Base-by-base conservation (phyloP, 2,888 invertebrate species). In the Hartigia nigra region DNA sequence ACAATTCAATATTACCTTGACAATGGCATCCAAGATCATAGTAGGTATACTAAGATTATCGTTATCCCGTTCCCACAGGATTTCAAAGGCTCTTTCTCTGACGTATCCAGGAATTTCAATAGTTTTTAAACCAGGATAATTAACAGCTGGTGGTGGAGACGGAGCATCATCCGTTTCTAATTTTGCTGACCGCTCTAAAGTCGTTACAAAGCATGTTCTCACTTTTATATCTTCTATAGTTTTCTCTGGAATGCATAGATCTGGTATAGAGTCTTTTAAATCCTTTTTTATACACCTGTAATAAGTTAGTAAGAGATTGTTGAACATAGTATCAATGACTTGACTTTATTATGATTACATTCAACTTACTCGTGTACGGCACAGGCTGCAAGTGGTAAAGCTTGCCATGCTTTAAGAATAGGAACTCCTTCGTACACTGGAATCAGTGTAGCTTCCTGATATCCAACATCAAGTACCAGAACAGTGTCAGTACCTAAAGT, bases 381-480 rank as follows among this genome's bases (percentile, higher is more conserved):
- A 89, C 94, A 93, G 31, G 96, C 95, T 14, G 95, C 98, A 70
- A 97, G 93, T 72, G 97, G 96, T 86, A 96, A 94, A 74, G 96
- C 94, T 92, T 98, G 96, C 93, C 97, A 95, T 3, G 97, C 96
- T 87, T 95, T 95, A 74, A 99, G 92, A 80, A 98, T 94, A 70
- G 98, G 97, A 76, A 97, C 95, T 3, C 98, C 96, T 92, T 97
- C 96, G 88, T 95, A 98, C 86, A 98, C 95, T 81, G 97, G 97
- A 87, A 97, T 94, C 23, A 96, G 94, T 80, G 88, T 94, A 0
- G 96, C 96, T 92, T 99, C 99, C 74, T 93, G 93, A 86, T 96
- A 97, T 0, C 99, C 99, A 35, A 98, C 93, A 90, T 98, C 97
- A 74, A 99, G 92, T 0, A 99, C 96, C 4, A 99, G 93, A 32